Evolutionary conservation across 2,888 invertebrate genomes (phyloP).

Genomic region (Augiades crinisus): DNA sequence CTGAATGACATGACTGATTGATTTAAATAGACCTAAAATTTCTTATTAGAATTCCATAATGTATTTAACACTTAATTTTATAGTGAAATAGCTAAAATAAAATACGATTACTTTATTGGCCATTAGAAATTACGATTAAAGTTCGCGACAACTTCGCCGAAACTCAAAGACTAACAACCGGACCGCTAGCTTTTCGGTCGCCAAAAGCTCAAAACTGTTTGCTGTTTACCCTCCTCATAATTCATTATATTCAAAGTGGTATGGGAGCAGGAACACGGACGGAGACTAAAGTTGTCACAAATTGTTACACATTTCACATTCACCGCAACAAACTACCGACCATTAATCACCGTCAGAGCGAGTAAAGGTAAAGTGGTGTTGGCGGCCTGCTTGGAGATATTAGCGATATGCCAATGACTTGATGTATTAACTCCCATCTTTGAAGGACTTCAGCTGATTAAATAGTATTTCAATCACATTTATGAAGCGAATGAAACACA

Average conservation of each 20-base stretch:
- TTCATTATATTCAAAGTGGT: constrained; percentile 28
- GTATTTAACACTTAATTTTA: no score
- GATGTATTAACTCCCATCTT: constrained; percentile 46
- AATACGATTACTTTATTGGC: not conserved
- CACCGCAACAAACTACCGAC: constrained; percentile 43
- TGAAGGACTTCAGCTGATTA: not conserved
- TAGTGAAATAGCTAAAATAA: no score
- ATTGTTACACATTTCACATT: constrained; percentile 43
- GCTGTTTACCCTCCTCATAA: constrained; percentile 21
- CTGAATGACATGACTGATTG: no score
- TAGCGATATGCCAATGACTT: constrained; percentile 58
- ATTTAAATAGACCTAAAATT: no score
- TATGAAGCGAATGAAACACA: no score
- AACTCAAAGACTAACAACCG: constrained; percentile 16
- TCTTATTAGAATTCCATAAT: no score
- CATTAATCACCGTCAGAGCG: constrained; percentile 64
- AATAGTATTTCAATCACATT: not conserved
- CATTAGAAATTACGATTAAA: constrained; percentile 8
- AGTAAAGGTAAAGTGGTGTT: constrained; percentile 53
- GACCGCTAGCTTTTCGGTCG: constrained; percentile 21
- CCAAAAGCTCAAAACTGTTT: constrained; percentile 14
- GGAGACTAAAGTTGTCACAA: constrained; percentile 29
- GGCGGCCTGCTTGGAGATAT: constrained; percentile 58
- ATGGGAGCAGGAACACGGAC: constrained; percentile 27
- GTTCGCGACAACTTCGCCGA: constrained; percentile 12